Evolutionary conservation across 2,797 vertebrate genomes (phyloP).

Genomic region (Enteromius mattozi): DNA sequence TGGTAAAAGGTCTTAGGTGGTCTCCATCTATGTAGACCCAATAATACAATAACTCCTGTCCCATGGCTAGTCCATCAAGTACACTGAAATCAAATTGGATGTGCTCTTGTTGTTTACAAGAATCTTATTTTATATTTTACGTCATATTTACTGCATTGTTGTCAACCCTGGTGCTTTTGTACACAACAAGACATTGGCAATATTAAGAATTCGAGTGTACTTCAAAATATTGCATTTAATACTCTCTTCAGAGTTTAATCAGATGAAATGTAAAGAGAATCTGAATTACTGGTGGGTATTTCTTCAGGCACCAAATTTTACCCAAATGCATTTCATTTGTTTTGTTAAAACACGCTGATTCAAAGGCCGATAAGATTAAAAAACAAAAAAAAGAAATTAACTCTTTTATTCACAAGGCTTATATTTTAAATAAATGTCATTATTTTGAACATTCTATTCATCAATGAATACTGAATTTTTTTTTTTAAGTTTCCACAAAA

Average conservation of each 20-base stretch:
- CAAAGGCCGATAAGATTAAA: background rate
- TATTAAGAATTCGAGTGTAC: background rate
- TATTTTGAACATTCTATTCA: background rate
- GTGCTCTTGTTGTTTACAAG: conserved; percentile 34
- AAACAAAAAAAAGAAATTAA: background rate
- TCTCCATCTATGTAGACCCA: conserved; percentile 40
- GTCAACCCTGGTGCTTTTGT: background rate
- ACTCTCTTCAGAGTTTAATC: background rate
- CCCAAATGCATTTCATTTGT: background rate
- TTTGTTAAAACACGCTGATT: background rate
- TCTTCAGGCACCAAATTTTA: background rate
- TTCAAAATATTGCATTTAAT: background rate
- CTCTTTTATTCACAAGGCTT: background rate
- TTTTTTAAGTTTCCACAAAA: background rate
- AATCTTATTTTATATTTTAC: conserved; percentile 40
- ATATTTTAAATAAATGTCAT: background rate
- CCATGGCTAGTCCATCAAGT: conserved; percentile 24
- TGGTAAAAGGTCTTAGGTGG: conserved; percentile 28
- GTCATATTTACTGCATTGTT: background rate
- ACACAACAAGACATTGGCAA: background rate
- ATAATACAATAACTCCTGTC: conserved; percentile 64
- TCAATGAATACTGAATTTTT: background rate
- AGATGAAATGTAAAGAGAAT: background rate
- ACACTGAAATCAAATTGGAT: conserved; percentile 20
- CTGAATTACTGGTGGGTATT: background rate